Conservation (phyloP, 2,113 vertebrate genomes). For the Ictalurus punctatus region DNA sequence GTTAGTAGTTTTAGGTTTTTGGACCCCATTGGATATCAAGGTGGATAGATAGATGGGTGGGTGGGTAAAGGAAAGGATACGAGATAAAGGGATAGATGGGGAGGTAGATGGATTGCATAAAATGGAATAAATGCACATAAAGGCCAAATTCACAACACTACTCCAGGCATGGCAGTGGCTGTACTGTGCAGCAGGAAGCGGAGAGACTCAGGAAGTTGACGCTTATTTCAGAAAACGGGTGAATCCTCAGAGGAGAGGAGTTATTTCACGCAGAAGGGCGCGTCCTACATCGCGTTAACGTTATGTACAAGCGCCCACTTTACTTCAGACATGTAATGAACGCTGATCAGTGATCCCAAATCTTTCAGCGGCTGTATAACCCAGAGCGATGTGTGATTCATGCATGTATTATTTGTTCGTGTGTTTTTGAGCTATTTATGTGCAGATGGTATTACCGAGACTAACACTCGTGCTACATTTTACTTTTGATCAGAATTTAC, state of each 20-base stretch:
- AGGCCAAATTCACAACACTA: not conserved
- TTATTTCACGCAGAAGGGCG: not conserved
- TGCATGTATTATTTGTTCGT: not conserved
- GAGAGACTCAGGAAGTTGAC: slow-evolving; percentile 35
- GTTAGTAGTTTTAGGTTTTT: not conserved
- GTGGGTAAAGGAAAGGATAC: not conserved
- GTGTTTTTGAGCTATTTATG: not conserved
- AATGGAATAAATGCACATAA: not conserved
- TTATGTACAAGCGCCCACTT: not conserved
- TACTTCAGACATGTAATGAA: not conserved
- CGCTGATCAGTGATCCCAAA: not conserved
- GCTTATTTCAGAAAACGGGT: slow-evolving; percentile 41
- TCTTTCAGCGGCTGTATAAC: not conserved
- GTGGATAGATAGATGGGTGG: not conserved
- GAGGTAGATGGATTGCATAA: not conserved
- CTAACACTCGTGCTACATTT: not conserved
- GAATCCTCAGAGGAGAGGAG: not conserved
- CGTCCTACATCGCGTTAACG: not conserved
- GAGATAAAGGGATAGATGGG: not conserved
- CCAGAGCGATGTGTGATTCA: not conserved
- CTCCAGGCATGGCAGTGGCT: not conserved
- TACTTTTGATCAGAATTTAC: not conserved
- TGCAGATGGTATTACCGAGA: not conserved
- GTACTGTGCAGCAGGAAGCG: slow-evolving; percentile 40
- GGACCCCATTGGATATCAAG: not conserved